These are phyloP conservation scores for Pteropus rufus DNA, from an alignment of 2,797 vertebrate species.

Conservation along the genomic window DNA sequence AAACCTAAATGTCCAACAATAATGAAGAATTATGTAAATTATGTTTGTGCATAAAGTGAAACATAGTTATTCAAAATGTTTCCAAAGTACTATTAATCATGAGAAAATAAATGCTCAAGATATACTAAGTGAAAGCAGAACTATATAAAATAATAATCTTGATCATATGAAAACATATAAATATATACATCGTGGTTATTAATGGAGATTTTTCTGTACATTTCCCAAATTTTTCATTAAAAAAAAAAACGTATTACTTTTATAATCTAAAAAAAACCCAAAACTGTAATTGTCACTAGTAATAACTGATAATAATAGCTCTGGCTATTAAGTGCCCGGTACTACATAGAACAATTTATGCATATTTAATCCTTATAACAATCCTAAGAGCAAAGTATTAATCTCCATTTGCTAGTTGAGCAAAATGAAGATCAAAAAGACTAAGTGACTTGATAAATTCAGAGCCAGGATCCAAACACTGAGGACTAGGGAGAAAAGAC, in stretches of 20 bases:
- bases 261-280: not conserved
- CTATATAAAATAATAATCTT: not conserved
- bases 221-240: not conserved
- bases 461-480: not conserved
- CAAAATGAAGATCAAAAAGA: not conserved
- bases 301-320: not conserved
- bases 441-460: not conserved
- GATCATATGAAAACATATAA: not conserved
- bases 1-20: slow-evolving; percentile 6
- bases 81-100: slow-evolving; percentile 18
- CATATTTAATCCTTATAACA: slow-evolving; percentile 13
- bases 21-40: not conserved
- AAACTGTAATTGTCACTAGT: not conserved
- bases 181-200: not conserved
- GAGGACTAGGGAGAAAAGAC: not conserved
- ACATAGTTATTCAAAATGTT: not conserved
- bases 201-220: not conserved
- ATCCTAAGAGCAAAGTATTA: not conserved
- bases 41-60: not conserved
- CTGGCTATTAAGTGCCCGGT: not conserved
- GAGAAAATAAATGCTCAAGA: not conserved
- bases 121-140: not conserved
- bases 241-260: not conserved
- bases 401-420: not conserved
- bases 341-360: not conserved